A percentile compares a stretch with the other conserved stretches of the same genome.
Conservation (phyloP, 1,140 invertebrate genomes). For the Musca vetustissima region DNA sequence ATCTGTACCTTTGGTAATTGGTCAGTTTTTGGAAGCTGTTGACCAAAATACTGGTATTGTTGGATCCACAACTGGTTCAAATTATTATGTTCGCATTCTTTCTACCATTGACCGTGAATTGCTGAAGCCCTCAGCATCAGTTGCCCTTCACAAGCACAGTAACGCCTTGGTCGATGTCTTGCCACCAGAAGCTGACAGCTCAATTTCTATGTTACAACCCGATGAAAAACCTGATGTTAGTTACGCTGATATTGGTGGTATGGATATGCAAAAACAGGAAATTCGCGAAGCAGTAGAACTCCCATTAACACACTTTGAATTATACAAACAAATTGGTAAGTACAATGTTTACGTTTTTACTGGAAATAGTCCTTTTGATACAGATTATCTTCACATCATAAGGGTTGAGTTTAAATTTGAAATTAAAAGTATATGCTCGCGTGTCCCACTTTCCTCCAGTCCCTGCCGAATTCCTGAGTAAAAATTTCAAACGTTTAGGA, state of each 20-base stretch:
- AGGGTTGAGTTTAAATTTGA: too few species aligned
- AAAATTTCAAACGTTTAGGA: too few species aligned
- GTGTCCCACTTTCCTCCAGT: too few species aligned
- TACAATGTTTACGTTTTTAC: too few species aligned
- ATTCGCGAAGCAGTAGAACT: conserved; percentile 98
- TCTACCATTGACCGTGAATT: conserved; percentile 95
- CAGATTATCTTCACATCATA: too few species aligned
- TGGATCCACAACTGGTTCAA: conserved; percentile 81
- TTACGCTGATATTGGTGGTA: conserved; percentile 97
- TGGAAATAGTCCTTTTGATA: too few species aligned
- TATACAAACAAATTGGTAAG: conserved; percentile 93
- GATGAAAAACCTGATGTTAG: conserved; percentile 98
- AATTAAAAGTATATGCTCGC: too few species aligned
- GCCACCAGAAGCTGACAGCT: conserved; percentile 97
- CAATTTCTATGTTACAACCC: conserved; percentile 89
- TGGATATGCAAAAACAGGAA: conserved; percentile 99
- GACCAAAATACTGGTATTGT: conserved; percentile 97
- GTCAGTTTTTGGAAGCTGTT: conserved; percentile 96
- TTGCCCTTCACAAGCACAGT: conserved; percentile 96
- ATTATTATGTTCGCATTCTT: conserved; percentile 97
- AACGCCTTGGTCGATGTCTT: conserved; percentile 97
- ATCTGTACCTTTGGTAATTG: conserved; percentile 95
- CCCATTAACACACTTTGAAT: conserved; percentile 96
- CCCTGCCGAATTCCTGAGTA: too few species aligned
- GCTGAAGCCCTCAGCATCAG: conserved; percentile 92